Evolutionary conservation across 2,888 invertebrate genomes (phyloP).

Genomic region (Elaeidobius kamerunicus): DNA sequence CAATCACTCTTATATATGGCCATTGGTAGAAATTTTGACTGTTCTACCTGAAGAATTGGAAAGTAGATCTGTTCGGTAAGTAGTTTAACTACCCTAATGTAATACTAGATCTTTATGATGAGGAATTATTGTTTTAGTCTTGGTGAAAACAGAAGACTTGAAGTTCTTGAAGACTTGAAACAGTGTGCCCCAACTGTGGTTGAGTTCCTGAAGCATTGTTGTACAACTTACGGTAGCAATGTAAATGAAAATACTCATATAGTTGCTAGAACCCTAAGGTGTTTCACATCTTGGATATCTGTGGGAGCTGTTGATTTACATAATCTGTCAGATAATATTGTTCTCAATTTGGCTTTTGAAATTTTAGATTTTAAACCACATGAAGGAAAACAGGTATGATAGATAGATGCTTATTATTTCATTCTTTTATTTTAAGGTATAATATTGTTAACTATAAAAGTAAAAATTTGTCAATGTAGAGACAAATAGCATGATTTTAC

Average conservation of each 20-base stretch:
- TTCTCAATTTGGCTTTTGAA: conserved; percentile 71
- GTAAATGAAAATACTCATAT: conserved; percentile 65
- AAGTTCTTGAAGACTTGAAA: conserved; percentile 77
- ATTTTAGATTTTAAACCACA: conserved; percentile 51
- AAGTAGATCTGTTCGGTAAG: conserved; percentile 64
- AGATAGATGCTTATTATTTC: no score
- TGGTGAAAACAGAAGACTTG: conserved; percentile 87
- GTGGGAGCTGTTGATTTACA: conserved; percentile 77
- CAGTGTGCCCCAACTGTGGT: conserved; percentile 73
- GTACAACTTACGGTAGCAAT: conserved; percentile 63
- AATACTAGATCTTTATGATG: no score
- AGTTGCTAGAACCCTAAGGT: conserved; percentile 72
- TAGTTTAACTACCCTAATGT: no score
- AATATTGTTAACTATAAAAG: no score
- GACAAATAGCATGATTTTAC: no score
- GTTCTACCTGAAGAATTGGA: conserved; percentile 95
- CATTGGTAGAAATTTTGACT: conserved; percentile 87
- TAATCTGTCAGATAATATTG: conserved; percentile 68
- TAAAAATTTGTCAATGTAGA: no score
- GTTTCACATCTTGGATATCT: conserved; percentile 90
- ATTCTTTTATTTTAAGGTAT: no score
- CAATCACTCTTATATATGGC: conserved; percentile 64
- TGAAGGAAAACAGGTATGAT: conserved; percentile 38
- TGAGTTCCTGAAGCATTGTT: conserved; percentile 74
- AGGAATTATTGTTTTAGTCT: conserved; percentile 54